Percentiles rank a stretch among this genome's conserved stretches.
phyloP scores from a whole-genome alignment of 2,888 invertebrate species.

The Smittia sp. region DNA sequence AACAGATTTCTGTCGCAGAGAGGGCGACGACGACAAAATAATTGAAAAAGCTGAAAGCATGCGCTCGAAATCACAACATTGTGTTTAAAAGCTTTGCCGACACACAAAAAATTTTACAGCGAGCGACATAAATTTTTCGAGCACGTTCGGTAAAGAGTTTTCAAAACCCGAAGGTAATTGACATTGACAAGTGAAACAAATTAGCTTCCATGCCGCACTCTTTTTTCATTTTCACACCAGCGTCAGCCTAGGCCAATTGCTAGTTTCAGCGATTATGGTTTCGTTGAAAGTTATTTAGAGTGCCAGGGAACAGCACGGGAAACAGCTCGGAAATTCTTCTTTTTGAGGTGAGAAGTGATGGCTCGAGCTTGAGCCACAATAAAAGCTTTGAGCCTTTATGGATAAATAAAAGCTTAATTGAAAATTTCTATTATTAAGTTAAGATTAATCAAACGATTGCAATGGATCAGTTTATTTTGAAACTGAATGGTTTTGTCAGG shows the following conservation, averaged over 20 bases:
- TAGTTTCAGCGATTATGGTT: background rate
- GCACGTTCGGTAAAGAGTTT: background rate
- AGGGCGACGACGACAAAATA: background rate
- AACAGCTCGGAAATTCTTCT: too few species aligned
- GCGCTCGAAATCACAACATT: background rate
- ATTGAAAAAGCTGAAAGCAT: slow-evolving; percentile 13
- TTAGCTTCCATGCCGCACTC: background rate
- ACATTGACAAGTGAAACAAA: slow-evolving; percentile 27
- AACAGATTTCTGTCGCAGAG: slow-evolving; percentile 24
- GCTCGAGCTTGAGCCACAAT: too few species aligned
- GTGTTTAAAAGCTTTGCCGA: background rate
- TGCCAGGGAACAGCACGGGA: too few species aligned
- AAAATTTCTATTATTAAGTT: too few species aligned
- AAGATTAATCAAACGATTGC: too few species aligned
- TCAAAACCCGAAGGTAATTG: background rate
- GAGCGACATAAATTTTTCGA: background rate
- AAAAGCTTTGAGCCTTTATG: too few species aligned
- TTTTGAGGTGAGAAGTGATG: too few species aligned
- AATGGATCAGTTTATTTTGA: too few species aligned
- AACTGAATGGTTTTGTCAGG: too few species aligned
- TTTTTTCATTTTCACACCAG: background rate
- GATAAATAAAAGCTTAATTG: too few species aligned
- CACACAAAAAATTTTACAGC: background rate
- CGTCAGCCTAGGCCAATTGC: background rate
- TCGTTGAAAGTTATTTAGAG: too few species aligned